phyloP scores from a whole-genome alignment of 2,888 invertebrate genomes.

The Miltochrista miniata region DNA sequence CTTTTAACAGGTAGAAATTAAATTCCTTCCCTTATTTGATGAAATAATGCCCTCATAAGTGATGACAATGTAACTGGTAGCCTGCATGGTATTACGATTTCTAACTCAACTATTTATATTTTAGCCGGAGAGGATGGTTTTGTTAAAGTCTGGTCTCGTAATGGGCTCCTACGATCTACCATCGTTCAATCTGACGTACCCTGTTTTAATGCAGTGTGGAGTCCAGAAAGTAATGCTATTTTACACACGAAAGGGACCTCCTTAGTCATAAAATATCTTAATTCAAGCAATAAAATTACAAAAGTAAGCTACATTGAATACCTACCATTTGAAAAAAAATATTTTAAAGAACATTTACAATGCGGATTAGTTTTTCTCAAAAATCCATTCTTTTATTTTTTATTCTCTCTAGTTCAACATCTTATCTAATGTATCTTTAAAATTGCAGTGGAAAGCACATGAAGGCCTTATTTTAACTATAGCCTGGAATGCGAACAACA shows the following conservation, averaged over 20 bases:
- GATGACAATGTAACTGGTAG: no score
- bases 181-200: conserved; percentile 91
- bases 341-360: background rate
- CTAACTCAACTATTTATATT: conserved; percentile 10
- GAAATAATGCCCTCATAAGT: no score
- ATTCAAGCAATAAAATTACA: conserved; percentile 88
- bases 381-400: no score
- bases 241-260: conserved; percentile 87
- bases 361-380: no score
- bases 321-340: background rate
- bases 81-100: no score
- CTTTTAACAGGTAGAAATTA: conserved; percentile 89
- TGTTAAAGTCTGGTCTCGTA: conserved; percentile 98
- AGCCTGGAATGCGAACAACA: conserved; percentile 97
- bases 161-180: conserved; percentile 96
- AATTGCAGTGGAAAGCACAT: conserved; percentile 98
- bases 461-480: conserved; percentile 95
- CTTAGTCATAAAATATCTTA: conserved; percentile 88
- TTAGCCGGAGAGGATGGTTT: conserved; percentile 98
- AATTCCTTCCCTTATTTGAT: no score
- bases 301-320: conserved; percentile 75
- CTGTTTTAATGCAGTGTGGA: conserved; percentile 94
- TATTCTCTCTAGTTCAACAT: no score
- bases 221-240: conserved; percentile 87
- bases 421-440: no score